Conservation (phyloP, 2,888 invertebrate genomes). For the Aethes cnicana region DNA sequence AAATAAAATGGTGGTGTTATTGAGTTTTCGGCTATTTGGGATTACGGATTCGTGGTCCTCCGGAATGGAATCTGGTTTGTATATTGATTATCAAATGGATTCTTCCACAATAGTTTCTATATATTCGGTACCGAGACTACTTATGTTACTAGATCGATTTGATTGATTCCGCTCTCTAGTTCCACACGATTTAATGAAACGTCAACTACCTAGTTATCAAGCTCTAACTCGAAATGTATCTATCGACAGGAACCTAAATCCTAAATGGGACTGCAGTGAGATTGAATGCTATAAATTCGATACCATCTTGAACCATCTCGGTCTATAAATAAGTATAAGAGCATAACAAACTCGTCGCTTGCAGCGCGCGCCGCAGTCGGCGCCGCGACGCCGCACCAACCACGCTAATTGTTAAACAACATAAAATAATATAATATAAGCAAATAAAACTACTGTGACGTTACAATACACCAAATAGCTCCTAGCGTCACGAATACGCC, state of each 20-base stretch:
- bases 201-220: too few relatives aligned
- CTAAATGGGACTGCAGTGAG: too few relatives aligned
- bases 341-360: constrained; percentile 34
- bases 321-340: constrained; percentile 35
- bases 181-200: too few relatives aligned
- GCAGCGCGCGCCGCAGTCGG: constrained; percentile 52
- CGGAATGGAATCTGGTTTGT: constrained; percentile 13
- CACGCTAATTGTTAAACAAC: constrained; percentile 6
- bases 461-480: not conserved
- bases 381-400: constrained; percentile 52
- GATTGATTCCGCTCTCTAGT: too few relatives aligned
- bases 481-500: not conserved
- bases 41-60: constrained; percentile 25
- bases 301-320: constrained; percentile 26
- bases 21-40: constrained; percentile 34
- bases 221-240: too few relatives aligned
- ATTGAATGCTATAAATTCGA: constrained; percentile 27
- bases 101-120: too few relatives aligned
- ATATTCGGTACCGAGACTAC: too few relatives aligned
- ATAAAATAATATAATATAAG: not conserved
- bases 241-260: too few relatives aligned
- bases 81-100: constrained; percentile 11
- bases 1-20: constrained; percentile 43
- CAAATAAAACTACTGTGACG: constrained; percentile 13
- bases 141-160: too few relatives aligned